Conservation (phyloP, 2,113 vertebrate species). For the Microcebus griseorufus region DNA sequence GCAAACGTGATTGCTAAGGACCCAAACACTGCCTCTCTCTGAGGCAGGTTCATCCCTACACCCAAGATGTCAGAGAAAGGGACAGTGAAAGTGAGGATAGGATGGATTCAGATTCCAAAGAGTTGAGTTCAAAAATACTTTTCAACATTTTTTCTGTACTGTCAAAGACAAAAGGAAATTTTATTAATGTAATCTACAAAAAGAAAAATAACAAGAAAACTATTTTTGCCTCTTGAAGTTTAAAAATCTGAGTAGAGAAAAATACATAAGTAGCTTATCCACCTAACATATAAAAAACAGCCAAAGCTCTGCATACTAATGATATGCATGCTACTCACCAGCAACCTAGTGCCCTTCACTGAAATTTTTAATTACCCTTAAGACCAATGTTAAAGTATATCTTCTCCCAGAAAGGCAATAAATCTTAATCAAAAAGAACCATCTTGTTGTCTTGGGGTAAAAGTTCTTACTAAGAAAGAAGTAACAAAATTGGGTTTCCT, state of each 20-base stretch:
- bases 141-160: not conserved
- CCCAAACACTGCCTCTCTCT: not conserved
- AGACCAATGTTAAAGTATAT: not conserved
- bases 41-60: not conserved
- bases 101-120: not conserved
- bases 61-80: not conserved
- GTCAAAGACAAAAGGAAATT: constrained; percentile 17
- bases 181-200: constrained; percentile 8
- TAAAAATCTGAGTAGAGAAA: constrained; percentile 1
- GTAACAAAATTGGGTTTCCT: not conserved
- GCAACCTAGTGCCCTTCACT: not conserved
- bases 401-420: not conserved
- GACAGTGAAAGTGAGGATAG: not conserved
- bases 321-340: not conserved
- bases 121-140: not conserved
- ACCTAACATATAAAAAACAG: not conserved
- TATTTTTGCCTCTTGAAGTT: not conserved
- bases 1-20: not conserved
- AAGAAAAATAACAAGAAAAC: not conserved
- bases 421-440: not conserved
- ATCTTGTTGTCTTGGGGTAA: not conserved
- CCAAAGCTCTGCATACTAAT: not conserved
- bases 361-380: not conserved
- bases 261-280: not conserved
- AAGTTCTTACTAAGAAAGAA: not conserved